These are phyloP conservation scores for Nymphicus hollandicus DNA, from an alignment of 2,113 vertebrate species.

Conservation along the genomic window DNA sequence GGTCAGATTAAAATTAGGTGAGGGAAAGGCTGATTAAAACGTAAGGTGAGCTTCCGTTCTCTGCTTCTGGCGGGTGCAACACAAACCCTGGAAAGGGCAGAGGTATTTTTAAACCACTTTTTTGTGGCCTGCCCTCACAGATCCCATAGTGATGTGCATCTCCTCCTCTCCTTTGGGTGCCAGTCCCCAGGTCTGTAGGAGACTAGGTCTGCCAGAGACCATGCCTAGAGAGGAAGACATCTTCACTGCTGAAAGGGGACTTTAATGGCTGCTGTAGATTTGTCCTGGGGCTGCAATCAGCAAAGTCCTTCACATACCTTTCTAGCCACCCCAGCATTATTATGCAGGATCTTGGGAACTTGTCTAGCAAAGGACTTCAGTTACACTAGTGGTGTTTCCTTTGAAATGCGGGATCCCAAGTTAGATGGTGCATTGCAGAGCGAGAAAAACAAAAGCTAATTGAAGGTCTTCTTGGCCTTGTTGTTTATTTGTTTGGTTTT, in stretches of 20 bases:
- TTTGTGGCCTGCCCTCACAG: neutral
- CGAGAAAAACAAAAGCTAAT: neutral
- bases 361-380: neutral
- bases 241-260: neutral
- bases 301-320: neutral
- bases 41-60: conserved; percentile 53
- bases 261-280: neutral
- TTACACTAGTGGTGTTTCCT: neutral
- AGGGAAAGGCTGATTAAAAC: conserved; percentile 55
- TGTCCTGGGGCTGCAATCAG: neutral
- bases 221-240: neutral
- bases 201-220: neutral
- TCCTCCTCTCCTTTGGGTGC: neutral
- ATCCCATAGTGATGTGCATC: neutral
- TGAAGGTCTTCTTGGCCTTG: neutral
- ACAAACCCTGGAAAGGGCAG: neutral
- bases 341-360: neutral
- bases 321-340: neutral
- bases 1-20: conserved; percentile 62
- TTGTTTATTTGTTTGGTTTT: neutral
- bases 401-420: neutral
- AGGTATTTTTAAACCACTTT: conserved; percentile 7
- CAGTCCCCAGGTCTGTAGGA: neutral
- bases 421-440: neutral
- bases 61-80: neutral